Evolutionary conservation across 92 coral and sea anemone species (phyloP).

Genomic region (Chrysogorgia sp.): DNA sequence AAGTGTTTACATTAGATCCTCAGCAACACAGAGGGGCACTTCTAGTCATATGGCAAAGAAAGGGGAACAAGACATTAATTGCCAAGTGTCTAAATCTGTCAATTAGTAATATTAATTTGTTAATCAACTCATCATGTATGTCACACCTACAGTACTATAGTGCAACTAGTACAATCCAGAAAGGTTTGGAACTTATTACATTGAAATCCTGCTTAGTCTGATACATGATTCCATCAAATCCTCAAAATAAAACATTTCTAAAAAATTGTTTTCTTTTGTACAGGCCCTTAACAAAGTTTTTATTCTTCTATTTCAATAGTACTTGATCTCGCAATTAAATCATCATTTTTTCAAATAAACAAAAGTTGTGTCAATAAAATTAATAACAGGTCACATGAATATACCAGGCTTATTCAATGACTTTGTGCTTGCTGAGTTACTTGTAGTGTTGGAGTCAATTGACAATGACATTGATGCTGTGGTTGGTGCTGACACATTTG

Average conservation of each 20-base stretch:
- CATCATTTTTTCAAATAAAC: slow-evolving; percentile 2
- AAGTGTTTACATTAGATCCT: slow-evolving; percentile 29
- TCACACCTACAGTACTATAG: too few relatives aligned
- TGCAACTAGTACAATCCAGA: too few relatives aligned
- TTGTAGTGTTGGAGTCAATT: slow-evolving; percentile 33
- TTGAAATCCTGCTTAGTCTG: too few relatives aligned
- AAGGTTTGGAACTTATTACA: too few relatives aligned
- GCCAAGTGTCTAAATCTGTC: background rate
- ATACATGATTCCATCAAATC: too few relatives aligned
- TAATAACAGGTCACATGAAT: slow-evolving; percentile 32
- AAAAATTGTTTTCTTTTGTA: too few relatives aligned
- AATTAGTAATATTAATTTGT: slow-evolving; percentile 12
- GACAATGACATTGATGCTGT: slow-evolving; percentile 42
- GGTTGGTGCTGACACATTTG: slow-evolving; percentile 36
- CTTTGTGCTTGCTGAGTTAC: slow-evolving; percentile 29
- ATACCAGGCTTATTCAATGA: slow-evolving; percentile 39
- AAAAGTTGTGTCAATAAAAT: slow-evolving; percentile 20
- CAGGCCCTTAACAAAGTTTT: too few relatives aligned
- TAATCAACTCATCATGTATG: too few relatives aligned
- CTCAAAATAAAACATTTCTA: too few relatives aligned
- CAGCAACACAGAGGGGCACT: slow-evolving; percentile 48
- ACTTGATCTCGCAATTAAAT: too few relatives aligned
- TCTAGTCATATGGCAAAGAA: slow-evolving; percentile 35
- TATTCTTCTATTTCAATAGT: background rate
- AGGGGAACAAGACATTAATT: background rate